A percentile compares a stretch with the other conserved stretches of the same genome.
phyloP scores from a whole-genome alignment of 2,888 invertebrate species.

The Philopedon plagiatum region DNA sequence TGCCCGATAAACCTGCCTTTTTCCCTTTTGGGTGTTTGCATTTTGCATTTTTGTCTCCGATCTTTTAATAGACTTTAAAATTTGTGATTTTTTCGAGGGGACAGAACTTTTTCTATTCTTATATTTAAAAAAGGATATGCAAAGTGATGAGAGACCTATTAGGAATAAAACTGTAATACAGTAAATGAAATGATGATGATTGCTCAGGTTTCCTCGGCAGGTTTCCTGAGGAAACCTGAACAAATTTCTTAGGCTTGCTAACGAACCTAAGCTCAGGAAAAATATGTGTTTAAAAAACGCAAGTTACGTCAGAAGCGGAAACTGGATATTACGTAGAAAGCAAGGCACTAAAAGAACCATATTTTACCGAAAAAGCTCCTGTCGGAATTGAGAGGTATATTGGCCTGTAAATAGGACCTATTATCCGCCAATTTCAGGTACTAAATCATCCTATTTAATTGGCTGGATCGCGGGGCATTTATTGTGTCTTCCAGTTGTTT shows the following conservation, averaged over 20 bases:
- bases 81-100: background rate
- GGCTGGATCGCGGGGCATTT: slow-evolving; percentile 58
- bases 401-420: slow-evolving; percentile 66
- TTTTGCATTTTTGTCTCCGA: slow-evolving; percentile 1
- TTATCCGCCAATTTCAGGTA: slow-evolving; percentile 68
- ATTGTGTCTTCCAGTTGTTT: slow-evolving; percentile 46
- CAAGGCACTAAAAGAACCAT: slow-evolving; percentile 28
- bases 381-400: slow-evolving; percentile 63
- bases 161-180: too few species aligned
- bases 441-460: slow-evolving; percentile 69
- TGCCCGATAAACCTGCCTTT: slow-evolving; percentile 61
- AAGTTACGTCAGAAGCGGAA: too few species aligned
- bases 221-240: too few species aligned
- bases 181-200: too few species aligned
- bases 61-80: background rate
- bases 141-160: too few species aligned
- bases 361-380: slow-evolving; percentile 45
- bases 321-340: slow-evolving; percentile 23
- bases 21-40: slow-evolving; percentile 48
- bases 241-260: too few species aligned
- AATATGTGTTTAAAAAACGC: too few species aligned
- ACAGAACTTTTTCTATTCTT: too few species aligned
- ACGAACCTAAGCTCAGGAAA: too few species aligned
- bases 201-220: too few species aligned
- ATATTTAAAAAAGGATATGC: too few species aligned